Base-by-base conservation (phyloP, 2,797 vertebrate genomes). In the Ateles fusciceps region DNA sequence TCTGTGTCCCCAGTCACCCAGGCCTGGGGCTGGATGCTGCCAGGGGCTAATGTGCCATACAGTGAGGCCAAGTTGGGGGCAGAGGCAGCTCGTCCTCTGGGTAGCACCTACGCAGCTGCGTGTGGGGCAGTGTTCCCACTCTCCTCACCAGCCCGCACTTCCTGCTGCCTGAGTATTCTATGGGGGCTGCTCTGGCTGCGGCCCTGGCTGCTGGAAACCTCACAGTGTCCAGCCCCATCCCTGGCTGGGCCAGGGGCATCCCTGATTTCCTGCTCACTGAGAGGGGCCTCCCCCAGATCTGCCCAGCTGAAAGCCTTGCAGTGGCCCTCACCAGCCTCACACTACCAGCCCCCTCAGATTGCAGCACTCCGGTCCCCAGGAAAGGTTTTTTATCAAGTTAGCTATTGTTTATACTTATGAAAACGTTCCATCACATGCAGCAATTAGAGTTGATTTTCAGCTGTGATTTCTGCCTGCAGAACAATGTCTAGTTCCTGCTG, bases 211-310 rank as follows among this genome's bases (percentile, higher is more conserved):
- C 81, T 46, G 7, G 44, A 44, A 14, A 74, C 46, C 26, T 2
- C 2, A 7, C 2, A 21, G n/a, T 17, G 17, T 55, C 46, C 83
- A 22, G 21, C 55, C n/a, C 12, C 28, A 33, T 15, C 46, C 46
- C 11, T 0, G 26, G n/a, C 64, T 7, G 33, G 64, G 36, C 17
- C 50, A 19, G 36, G 36, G 61, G 64, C 4, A 1, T 19, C 33
- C 14, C 10, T 12, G n/a, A 2, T n/a, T 13, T 36, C 30, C 0
- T 0, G 42, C 57, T 59, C 55, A 19, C 48, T 0, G 24, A 11
- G 72, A 28, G n/a, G 72, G 50, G 17, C 24, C 13, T 7, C 24
- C 24, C 30, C 1, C 7, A 55, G 10, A 3, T 4, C 7, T 9
- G 13, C 5, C 44, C 9, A 2, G n/a, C 71, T 1, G 4, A 48